Conservation (phyloP, 1,140 invertebrate species). For the Thrips palmi region DNA sequence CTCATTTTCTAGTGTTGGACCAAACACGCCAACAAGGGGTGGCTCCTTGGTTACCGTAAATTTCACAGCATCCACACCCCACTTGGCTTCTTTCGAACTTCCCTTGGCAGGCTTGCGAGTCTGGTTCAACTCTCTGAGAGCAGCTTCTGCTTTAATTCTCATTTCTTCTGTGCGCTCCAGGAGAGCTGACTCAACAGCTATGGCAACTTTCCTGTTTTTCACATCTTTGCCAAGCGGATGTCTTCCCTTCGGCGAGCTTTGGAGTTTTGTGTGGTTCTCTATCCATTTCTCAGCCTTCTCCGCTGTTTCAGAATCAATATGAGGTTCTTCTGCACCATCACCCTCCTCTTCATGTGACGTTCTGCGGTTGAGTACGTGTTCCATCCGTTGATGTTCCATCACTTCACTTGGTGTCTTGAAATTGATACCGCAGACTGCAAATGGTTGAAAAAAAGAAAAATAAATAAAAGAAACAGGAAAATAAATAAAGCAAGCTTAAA, state of each 20-base stretch:
- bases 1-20: too few species aligned
- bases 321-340: conserved; percentile 1
- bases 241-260: too few species aligned
- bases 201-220: too few species aligned
- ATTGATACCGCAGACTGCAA: conserved; percentile 15
- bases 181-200: too few species aligned
- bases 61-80: conserved; percentile 9
- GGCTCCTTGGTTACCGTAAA: conserved; percentile 1
- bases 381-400: conserved; percentile 11
- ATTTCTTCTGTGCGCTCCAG: too few species aligned
- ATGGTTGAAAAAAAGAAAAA: conserved; percentile 8
- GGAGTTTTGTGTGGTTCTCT: too few species aligned
- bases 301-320: background rate
- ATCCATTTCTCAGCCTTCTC: too few species aligned
- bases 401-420: conserved; percentile 12
- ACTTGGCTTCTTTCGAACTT: background rate
- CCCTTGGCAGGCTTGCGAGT: conserved; percentile 5
- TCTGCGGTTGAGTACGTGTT: too few species aligned
- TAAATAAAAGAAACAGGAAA: too few species aligned
- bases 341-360: background rate
- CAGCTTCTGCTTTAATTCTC: conserved; percentile 11
- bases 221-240: too few species aligned
- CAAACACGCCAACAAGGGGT: too few species aligned
- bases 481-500: too few species aligned
- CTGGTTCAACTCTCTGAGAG: conserved; percentile 9